Evolutionary conservation across 2,113 vertebrate species (phyloP), one percentile per base, ranked within the genome.

Genomic region (Lophius piscatorius): DNA sequence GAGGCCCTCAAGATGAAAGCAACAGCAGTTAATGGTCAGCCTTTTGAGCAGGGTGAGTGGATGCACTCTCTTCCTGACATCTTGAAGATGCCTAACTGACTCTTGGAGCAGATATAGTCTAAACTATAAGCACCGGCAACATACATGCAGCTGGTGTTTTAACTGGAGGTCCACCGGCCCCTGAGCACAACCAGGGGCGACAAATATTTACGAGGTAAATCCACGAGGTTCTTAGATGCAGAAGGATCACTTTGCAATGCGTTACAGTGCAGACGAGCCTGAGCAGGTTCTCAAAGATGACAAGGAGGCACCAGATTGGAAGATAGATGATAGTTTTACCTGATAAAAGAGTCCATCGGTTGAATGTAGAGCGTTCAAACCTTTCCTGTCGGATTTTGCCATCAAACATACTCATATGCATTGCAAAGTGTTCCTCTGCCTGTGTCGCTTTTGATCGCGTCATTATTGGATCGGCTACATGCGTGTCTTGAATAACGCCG

Each of bases 1-100:
- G 97, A 98, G 89, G 95, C 95, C 87, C 95, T 99, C 91, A 99
- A 98, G 94, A 98, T 99, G 95, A 99, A 98, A 95, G 95, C 95
- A 59, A 90, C 95, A 89, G 93, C 96, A 85, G 87, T 94, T 91
- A 99, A 97, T 94, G 93, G 94, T 90, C 96, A 97, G 81, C 94
- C 94, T 81, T 93, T 95, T 76, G 96, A 97, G 88, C 96, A 96
- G 95, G 97, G 96, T 98, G 93, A 97, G 97, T 96, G 83, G 88
- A 89, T 89, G 90, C 93, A 87, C 85, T 86, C 90, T 85, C 63
- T 56, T 55, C 33, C 61, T 63, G 70, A 79, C 67, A 76, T 82
- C 74, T 73, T 77, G 67, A 84, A 85, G 77, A 83, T 86, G 78
- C 72, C 70, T 65, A 76, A 63, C 63, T 70, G 70, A 77, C 55